Evolutionary conservation across 2,113 vertebrate genomes (phyloP).

Genomic region (Phyllostomus discolor): DNA sequence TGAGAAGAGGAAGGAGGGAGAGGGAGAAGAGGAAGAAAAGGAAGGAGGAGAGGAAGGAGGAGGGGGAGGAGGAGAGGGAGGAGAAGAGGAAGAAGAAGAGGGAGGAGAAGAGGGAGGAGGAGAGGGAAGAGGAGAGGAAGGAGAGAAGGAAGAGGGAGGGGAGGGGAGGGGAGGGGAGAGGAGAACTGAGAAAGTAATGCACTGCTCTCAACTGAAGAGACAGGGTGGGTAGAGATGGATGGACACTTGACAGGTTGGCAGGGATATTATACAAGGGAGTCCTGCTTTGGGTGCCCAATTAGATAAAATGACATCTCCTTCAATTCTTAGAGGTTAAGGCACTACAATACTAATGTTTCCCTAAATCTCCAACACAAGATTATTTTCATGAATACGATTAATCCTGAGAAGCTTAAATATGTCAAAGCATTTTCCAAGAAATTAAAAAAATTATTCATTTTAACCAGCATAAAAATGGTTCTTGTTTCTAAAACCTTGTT

Average conservation of each 20-base stretch:
- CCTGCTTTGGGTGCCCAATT: background rate
- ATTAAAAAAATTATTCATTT: background rate
- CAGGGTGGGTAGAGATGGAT: background rate
- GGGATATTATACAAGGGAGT: background rate
- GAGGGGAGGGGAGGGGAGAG: background rate
- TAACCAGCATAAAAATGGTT: background rate
- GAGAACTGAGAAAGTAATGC: background rate
- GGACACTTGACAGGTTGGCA: background rate
- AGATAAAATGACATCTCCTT: background rate
- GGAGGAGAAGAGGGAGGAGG: background rate
- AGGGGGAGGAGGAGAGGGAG: accelerated
- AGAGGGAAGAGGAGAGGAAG: accelerated
- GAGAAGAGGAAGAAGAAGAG: background rate
- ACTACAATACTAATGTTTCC: background rate
- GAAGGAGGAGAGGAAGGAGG: background rate
- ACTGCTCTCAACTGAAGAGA: background rate
- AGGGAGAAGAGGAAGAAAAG: background rate
- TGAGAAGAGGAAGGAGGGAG: background rate
- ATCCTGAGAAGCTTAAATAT: background rate
- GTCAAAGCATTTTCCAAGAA: background rate
- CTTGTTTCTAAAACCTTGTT: background rate
- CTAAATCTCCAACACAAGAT: background rate
- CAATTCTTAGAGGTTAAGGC: background rate
- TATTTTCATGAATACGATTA: background rate
- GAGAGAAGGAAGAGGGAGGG: background rate